Evolutionary conservation across 2,888 invertebrate genomes (phyloP), one percentile per base, ranked within the genome.

Genomic region (Xylophagus ater): DNA sequence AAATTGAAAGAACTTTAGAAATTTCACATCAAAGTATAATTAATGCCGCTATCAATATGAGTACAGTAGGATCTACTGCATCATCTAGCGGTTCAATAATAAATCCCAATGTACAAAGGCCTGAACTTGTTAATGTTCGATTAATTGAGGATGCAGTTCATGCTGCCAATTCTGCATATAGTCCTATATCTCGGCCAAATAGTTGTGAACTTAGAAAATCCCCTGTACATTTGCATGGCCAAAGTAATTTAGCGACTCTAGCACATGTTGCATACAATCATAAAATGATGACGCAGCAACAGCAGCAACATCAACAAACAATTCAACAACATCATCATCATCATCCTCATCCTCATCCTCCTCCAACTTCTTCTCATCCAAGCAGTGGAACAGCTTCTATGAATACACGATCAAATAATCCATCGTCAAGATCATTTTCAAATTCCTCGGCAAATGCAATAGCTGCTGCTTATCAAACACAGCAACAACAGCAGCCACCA

Each of bases 21-120:
- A 87, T 88, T 54, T 84, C 86, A 36, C 85, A 87, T 67, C 87
- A 87, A 65, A 81, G 81, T 52, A 83, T 87, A 53, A 86, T 86
- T 55, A 87, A 87, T 65, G 85, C 85, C 3, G 83, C 85, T 19
- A 85, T 88, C 42, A 84, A 86, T 63, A 86, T 86, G 84, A 85
- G 82, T 61, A 79, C 84, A 41, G 53, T 54, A 4, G 56, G 51
- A n/a, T 36, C 48, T 47, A 7, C 40, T 5, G 4, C 32, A 36
- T 15, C 23, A 21, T 65, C 67, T n/a, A 62, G 70, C 43, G 64
- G 69, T 7, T 62, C 73, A 41, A 68, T 74, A 12, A 73, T 73
- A 50, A 69, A 69, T 43, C 70, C 71, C 44, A 62, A 73, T 48
- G 73, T 71, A 10, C 71, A 72, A 36, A 61, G 74, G 29, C 73